These are phyloP conservation scores for Pardalotus punctatus DNA, from an alignment of 2,113 vertebrate genomes.

Conservation along the genomic window DNA sequence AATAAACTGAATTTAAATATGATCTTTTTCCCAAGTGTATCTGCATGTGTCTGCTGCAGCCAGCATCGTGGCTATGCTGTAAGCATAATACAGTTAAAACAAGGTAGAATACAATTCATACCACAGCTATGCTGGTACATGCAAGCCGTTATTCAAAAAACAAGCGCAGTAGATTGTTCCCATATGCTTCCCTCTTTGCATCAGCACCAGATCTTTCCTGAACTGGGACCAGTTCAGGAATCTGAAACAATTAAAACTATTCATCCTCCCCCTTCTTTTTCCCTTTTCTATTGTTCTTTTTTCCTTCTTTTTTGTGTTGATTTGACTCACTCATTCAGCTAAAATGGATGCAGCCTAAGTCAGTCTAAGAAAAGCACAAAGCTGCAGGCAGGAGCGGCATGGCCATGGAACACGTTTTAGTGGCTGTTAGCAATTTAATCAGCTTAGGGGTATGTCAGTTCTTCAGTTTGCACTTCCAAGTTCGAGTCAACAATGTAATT, in stretches of 20 bases:
- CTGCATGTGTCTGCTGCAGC: not conserved
- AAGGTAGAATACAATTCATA: not conserved
- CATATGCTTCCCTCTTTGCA: not conserved
- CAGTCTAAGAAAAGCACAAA: not conserved
- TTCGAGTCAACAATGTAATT: not conserved
- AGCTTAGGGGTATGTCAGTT: not conserved
- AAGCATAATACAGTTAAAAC: not conserved
- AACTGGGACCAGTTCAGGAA: not conserved
- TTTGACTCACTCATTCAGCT: not conserved
- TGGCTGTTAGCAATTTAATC: not conserved
- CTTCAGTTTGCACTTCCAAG: not conserved
- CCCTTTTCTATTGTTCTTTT: not conserved
- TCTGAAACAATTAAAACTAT: not conserved
- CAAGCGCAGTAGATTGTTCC: not conserved
- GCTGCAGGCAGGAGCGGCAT: not conserved
- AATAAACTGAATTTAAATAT: not conserved
- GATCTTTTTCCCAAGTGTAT: not conserved
- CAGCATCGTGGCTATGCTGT: fast-evolving
- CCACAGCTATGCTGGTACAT: fast-evolving
- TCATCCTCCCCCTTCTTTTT: fast-evolving
- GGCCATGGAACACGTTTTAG: fast-evolving
- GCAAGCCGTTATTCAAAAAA: not conserved
- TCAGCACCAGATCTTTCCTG: not conserved
- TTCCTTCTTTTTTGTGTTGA: not conserved
- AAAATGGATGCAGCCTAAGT: fast-evolving